Evolutionary conservation across 2,888 invertebrate species (phyloP), one percentile per base, ranked within the genome.

Genomic region (Synanthedon andrenaeformis): DNA sequence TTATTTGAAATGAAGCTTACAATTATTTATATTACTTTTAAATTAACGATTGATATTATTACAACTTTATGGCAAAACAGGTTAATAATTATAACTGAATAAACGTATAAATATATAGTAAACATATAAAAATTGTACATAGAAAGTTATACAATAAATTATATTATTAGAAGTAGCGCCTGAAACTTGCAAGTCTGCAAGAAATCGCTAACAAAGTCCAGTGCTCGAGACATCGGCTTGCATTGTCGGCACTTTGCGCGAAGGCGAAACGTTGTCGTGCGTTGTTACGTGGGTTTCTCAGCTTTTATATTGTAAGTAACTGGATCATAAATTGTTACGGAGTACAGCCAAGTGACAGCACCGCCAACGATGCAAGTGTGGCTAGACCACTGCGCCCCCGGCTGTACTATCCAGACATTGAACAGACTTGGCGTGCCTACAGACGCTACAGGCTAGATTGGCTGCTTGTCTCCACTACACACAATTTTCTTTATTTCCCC

Each of bases 401-500:
- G 13, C 13, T 13, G n/a, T 45, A 45, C 35, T 6, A 35, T n/a
- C 45, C 14, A 45, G 45, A 45, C 45, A 45, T 13, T 45, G 45
- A 14, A 45, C 14, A 45, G 45, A 45, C 45, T 13, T n/a, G n/a
- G 45, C 35, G 45, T 45, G n/a, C 45, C 12, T 45, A 45, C 45
- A 45, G 45, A 41, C 41, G 17, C n/a, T 13, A 35, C 53, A 41
- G 63, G 68, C 62, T 64, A 69, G 69, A 70, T 70, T 69, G 69
- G 63, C 66, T 63, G 59, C 57, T 58, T 62, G 63, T 63, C 62
- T 60, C 56, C 53, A 56, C 54, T 57, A 55, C 54, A 49, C 54
- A 57, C 58, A 62, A 54, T 60, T 61, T 58, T 65, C 66, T 64
- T 62, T 70, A 67, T 64, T 69, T 70, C 35, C 74, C 72, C 74